These are phyloP conservation scores for Corythoichthys haematopterus DNA, from an alignment of 2,113 vertebrate genomes.

Conservation along the genomic window DNA sequence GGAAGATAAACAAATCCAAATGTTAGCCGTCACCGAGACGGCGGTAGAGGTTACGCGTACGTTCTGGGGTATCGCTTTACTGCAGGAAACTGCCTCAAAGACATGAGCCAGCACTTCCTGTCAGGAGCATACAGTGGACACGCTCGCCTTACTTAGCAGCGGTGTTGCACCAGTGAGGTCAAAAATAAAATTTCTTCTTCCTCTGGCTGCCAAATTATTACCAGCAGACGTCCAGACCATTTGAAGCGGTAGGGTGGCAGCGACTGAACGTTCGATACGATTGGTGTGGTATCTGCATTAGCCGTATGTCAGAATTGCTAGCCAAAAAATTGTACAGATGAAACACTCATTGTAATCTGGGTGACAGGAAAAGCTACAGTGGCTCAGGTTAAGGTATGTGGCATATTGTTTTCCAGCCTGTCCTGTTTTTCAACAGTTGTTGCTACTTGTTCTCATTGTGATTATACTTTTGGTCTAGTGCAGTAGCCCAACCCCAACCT, in stretches of 20 bases:
- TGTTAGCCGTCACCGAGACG: slow-evolving; percentile 20
- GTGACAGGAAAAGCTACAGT: slow-evolving; percentile 19
- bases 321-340: too few species aligned
- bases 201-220: too few species aligned
- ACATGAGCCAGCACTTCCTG: slow-evolving; percentile 65
- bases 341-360: slow-evolving; percentile 12
- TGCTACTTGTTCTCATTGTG: too few species aligned
- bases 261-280: too few species aligned
- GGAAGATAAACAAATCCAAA: slow-evolving; percentile 9
- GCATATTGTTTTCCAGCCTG: slow-evolving; percentile 20
- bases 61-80: slow-evolving; percentile 59
- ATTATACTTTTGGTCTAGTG: too few species aligned
- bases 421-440: neutral
- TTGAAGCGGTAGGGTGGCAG: too few species aligned
- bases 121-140: slow-evolving; percentile 26
- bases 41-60: slow-evolving; percentile 34
- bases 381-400: slow-evolving; percentile 19
- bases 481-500: too few species aligned
- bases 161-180: too few species aligned
- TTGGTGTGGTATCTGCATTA: too few species aligned
- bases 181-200: too few species aligned
- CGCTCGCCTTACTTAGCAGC: slow-evolving; percentile 55
- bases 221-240: too few species aligned
- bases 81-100: slow-evolving; percentile 47
- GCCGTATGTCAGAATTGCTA: too few species aligned